A percentile compares a stretch with the other conserved stretches of the same genome.
Conservation (phyloP, 2,113 vertebrate genomes). For the Paramormyrops kingsleyae region DNA sequence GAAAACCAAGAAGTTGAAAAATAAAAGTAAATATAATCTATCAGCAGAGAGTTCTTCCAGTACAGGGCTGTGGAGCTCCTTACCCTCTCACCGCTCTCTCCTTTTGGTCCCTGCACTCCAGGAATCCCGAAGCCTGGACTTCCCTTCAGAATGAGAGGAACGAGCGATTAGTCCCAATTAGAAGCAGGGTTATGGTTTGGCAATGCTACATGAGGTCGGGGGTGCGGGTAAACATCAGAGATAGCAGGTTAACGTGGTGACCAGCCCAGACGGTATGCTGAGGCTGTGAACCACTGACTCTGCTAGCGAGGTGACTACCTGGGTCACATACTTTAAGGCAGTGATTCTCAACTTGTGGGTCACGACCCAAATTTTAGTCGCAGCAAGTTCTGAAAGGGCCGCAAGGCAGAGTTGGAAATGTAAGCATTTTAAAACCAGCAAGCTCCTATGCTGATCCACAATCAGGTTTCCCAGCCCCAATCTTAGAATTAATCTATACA, state of each 20-base stretch:
- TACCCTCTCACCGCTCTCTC: conserved; percentile 78
- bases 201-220: not conserved
- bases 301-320: not conserved
- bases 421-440: no score
- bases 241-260: not conserved
- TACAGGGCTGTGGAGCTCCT: conserved; percentile 31
- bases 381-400: no score
- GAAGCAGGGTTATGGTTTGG: not conserved
- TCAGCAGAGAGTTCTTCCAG: not conserved
- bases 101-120: conserved; percentile 73
- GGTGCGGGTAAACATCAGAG: not conserved
- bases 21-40: not conserved
- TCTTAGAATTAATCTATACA: no score
- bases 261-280: not conserved
- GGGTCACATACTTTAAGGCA: not conserved
- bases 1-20: conserved; percentile 18
- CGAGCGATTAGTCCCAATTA: not conserved
- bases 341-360: no score
- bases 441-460: no score
- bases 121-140: conserved; percentile 81
- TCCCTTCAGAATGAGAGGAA: conserved; percentile 49
- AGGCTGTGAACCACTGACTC: not conserved
- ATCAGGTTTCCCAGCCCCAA: no score
- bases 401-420: no score
- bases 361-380: no score